These are phyloP conservation scores for Odontamblyopus lacepedii DNA, from an alignment of 2,797 vertebrate genomes.

Conservation along the genomic window DNA sequence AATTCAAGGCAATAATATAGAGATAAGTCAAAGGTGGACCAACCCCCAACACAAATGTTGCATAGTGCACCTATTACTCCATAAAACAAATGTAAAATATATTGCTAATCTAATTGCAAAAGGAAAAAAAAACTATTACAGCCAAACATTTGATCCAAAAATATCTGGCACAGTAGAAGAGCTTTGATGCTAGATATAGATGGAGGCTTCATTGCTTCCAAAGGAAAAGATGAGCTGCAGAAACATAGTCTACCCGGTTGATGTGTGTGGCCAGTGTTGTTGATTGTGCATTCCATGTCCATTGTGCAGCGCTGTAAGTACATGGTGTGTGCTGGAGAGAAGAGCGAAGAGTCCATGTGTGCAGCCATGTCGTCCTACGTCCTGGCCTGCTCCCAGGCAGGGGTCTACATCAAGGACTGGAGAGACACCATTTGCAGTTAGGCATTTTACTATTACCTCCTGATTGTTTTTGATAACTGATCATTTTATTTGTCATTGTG, in stretches of 20 bases:
- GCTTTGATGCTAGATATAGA: too few relatives aligned
- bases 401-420: constrained; percentile 69
- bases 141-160: not conserved
- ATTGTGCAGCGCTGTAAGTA: constrained; percentile 71
- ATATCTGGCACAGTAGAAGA: too few relatives aligned
- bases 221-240: too few relatives aligned
- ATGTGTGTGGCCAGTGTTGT: not conserved
- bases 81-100: not conserved
- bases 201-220: too few relatives aligned
- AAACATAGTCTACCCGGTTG: too few relatives aligned
- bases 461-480: not conserved
- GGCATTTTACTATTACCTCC: constrained; percentile 29
- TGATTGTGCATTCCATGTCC: not conserved
- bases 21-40: not conserved
- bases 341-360: constrained; percentile 79
- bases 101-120: not conserved
- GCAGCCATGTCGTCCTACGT: constrained; percentile 77
- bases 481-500: not conserved
- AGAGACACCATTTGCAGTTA: constrained; percentile 73
- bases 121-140: not conserved
- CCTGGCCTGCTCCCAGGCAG: constrained; percentile 72
- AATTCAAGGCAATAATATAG: too few relatives aligned
- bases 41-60: not conserved
- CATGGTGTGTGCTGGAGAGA: constrained; percentile 79
- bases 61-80: not conserved